A percentile compares a stretch with the other conserved stretches of the same genome.
These are phyloP conservation scores for Melanerpes formicivorus DNA, from an alignment of 2,113 vertebrate genomes.

Conservation along the genomic window DNA sequence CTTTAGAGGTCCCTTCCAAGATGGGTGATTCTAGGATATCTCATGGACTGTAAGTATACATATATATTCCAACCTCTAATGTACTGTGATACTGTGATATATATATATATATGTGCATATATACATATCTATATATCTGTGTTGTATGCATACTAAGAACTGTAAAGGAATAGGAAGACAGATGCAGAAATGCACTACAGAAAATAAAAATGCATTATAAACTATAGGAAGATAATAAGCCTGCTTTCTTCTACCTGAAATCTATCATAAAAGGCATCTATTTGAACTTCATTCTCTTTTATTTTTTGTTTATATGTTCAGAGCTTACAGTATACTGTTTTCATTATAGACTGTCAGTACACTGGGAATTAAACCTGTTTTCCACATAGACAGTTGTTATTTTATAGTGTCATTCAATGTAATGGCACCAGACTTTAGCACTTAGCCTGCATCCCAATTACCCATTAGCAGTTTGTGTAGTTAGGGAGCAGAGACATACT, in stretches of 20 bases:
- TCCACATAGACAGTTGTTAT: slow-evolving; percentile 31
- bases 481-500: background rate
- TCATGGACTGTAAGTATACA: background rate
- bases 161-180: background rate
- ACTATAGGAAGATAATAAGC: background rate
- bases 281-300: background rate
- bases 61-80: background rate
- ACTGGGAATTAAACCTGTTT: slow-evolving; percentile 18
- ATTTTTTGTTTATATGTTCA: background rate
- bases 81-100: background rate
- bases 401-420: slow-evolving; percentile 39
- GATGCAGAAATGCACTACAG: background rate
- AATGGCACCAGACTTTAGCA: slow-evolving; percentile 38
- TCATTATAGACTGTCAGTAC: slow-evolving; percentile 14
- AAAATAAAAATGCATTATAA: background rate
- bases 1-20: too few relatives aligned
- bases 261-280: background rate
- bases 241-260: background rate
- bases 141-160: background rate
- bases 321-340: background rate
- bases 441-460: slow-evolving; percentile 28
- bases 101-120: background rate
- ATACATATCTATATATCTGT: background rate
- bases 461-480: slow-evolving; percentile 13
- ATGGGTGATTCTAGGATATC: too few relatives aligned